These are phyloP conservation scores for Lophotis ruficrista DNA, from an alignment of 2,113 vertebrate genomes.

Conservation along the genomic window DNA sequence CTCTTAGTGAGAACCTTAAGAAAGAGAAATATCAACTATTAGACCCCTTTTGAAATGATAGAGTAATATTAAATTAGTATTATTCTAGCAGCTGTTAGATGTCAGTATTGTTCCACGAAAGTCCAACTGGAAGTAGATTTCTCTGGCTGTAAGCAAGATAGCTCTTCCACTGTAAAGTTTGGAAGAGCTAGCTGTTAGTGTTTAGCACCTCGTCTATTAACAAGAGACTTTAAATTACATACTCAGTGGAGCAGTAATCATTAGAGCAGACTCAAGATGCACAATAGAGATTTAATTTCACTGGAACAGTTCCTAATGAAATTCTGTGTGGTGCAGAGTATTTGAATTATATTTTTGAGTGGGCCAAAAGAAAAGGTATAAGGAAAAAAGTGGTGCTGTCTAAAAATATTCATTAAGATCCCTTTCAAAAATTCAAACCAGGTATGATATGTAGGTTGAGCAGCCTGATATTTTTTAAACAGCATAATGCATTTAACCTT, in stretches of 20 bases:
- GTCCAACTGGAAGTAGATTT: neutral
- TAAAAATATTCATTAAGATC: neutral
- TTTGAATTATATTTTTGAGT: constrained; percentile 25
- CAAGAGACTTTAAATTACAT: constrained; percentile 61
- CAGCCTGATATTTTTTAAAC: neutral
- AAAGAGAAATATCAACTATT: neutral
- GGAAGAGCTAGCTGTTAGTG: constrained; percentile 33
- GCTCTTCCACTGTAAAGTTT: neutral
- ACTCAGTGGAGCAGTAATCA: constrained; percentile 51
- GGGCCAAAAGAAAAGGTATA: neutral
- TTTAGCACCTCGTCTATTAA: constrained; percentile 53
- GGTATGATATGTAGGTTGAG: neutral
- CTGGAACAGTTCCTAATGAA: constrained; percentile 58
- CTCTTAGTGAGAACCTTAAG: neutral
- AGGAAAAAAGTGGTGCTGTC: neutral
- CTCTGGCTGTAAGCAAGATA: neutral
- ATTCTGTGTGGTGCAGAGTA: neutral
- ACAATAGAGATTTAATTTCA: constrained; percentile 62
- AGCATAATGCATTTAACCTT: constrained; percentile 31
- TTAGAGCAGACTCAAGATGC: constrained; percentile 34
- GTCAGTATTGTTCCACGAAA: constrained; percentile 45
- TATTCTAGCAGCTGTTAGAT: constrained; percentile 47
- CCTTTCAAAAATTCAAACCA: neutral
- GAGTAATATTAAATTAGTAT: neutral
- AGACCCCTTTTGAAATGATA: neutral